Base-by-base conservation (phyloP, 2,113 vertebrate genomes). In the Pseudorhombus dupliciocellatus region DNA sequence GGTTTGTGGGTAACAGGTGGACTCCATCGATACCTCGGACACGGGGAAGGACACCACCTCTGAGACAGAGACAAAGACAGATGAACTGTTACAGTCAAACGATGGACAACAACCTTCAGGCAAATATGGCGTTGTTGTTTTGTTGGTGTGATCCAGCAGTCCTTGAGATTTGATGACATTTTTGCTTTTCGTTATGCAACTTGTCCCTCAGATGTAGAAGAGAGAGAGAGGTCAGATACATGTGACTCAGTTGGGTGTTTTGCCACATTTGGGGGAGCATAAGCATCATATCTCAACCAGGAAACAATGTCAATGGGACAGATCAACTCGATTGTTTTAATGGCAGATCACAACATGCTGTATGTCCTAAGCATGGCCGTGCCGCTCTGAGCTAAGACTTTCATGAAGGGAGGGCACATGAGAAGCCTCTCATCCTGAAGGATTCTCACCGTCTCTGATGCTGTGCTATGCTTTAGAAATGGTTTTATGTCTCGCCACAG, bases 1-100 rank as follows among this genome's bases (percentile, higher is more conserved):
- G 75, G 88, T 92, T 81, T 93, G 92, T 1, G 66, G 81, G 70
- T 90, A 75, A 68, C 94, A 94, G 54, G 73, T 37, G 46, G 85
- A 30, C n/a, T 73, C 56, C 1, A 52, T 73, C 3, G 66, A 40
- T 14, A 77, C 24, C 42, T 77, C 67, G 0, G 82, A 79, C 61
- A 61, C 46, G 0, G 88, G 80, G 44, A 72, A 74, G 2, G 81
- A 57, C 37, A 22, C 56, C 68, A 73, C 82, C 21, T 93, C 93
- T 93, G 85, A 1, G 4, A 51, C 15, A 51, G 46, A 51, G 24
- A 25, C 34, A 44, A 31, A 34, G n/a, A 55, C 4, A 8, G 20
- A 50, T 18, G 6, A 15, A 46, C 3, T 34, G 25, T 59, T 30
- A 65, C 3, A 26, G 28, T 34, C 8, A 34, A 50, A 50, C 15